Evolutionary conservation across 2,113 vertebrate species (phyloP), one percentile per base, ranked within the genome.

Genomic region (Bubalus kerabau): DNA sequence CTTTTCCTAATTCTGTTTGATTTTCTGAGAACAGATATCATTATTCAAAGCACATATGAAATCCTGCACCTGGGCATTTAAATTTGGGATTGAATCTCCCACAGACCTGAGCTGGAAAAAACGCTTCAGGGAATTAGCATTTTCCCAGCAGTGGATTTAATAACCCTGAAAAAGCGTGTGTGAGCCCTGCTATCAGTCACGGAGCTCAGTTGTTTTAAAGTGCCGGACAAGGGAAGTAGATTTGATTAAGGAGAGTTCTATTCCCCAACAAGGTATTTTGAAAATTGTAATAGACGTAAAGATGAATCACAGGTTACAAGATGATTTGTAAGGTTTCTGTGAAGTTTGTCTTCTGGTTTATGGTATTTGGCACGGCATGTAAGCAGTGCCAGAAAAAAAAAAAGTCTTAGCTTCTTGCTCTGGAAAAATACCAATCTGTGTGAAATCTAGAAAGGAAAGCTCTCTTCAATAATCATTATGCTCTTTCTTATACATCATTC

Each of bases 1-100:
- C 91, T 98, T 98, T 98, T 95, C 94, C 80, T 97, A 94, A 98
- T 98, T 98, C 90, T 96, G 81, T 98, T 98, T 98, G 97, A 97
- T 98, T 98, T 98, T 97, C 67, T 46, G 48, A 90, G 91, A 96
- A 26, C 4, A 95, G 95, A 96, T 7, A 10, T 92, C 76, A 76
- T 97, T 74, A 97, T 95, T 97, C 94, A 92, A 62, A 96, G 87
- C 76, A 92, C 86, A 91, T 59, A 54, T 0, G 19, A 97, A 98
- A 91, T 54, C 86, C 76, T 67, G 96, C 90, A 97, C 84, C 95
- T 97, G 96, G 81, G 74, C 76, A 91, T 91, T 96, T 97, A 40
- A 88, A 96, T 95, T 93, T 94, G 50, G 91, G 94, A 95, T 48
- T 91, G 86, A 90, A 17, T 60, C 54, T 71, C 94, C 81, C 10